Percentiles rank a stretch among this genome's conserved stretches.
phyloP scores from a whole-genome alignment of 2,797 vertebrate genomes.

The Trematomus bernacchii region DNA sequence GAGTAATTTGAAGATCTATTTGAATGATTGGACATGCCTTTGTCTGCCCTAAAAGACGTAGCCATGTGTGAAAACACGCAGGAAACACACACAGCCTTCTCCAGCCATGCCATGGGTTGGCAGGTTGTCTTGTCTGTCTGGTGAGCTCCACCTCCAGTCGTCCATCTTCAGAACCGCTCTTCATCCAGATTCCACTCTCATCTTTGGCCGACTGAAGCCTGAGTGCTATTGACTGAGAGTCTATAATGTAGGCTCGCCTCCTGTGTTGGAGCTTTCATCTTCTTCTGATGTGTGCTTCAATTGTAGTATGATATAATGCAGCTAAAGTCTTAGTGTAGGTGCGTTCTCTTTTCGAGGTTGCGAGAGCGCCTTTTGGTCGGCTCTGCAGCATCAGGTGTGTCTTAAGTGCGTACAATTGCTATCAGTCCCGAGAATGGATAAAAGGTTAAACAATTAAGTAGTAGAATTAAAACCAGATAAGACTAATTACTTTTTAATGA shows the following conservation, averaged over 20 bases:
- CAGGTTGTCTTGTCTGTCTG: conserved; percentile 52
- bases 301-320: not conserved
- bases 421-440: not conserved
- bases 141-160: conserved; percentile 50
- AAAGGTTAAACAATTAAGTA: not conserved
- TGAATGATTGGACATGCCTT: conserved; percentile 25
- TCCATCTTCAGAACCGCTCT: conserved; percentile 59
- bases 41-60: conserved; percentile 13
- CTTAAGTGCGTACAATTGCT: conserved; percentile 6
- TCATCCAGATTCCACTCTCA: conserved; percentile 66
- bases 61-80: not conserved
- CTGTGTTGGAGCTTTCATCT: conserved; percentile 68
- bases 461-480: conserved; percentile 8
- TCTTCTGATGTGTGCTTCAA: conserved; percentile 47
- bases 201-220: conserved; percentile 51
- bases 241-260: conserved; percentile 47
- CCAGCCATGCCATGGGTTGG: conserved; percentile 27
- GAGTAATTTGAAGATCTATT: conserved; percentile 29
- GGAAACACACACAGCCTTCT: conserved; percentile 17
- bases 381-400: not conserved
- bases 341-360: conserved; percentile 10
- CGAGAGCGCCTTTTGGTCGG: not conserved
- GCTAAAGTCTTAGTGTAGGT: conserved; percentile 10
- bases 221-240: conserved; percentile 69
- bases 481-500: conserved; percentile 13